These are phyloP conservation scores for Callosobruchus maculatus DNA, from an alignment of 2,888 invertebrate species.

Conservation along the genomic window DNA sequence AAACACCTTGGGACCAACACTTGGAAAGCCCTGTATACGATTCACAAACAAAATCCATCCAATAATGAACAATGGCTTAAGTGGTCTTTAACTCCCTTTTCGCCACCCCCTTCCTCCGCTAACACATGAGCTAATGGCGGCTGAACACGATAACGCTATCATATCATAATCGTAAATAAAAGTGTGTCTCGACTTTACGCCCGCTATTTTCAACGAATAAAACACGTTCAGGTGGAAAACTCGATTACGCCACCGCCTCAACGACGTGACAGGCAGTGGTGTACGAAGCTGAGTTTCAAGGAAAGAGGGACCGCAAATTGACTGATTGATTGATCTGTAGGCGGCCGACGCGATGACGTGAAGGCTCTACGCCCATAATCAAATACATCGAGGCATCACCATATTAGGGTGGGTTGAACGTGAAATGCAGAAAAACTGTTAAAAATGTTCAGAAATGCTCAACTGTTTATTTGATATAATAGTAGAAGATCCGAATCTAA, in stretches of 20 bases:
- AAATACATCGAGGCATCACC: too few species aligned
- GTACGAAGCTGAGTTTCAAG: background rate
- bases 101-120: background rate
- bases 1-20: too few species aligned
- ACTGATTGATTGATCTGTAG: too few species aligned
- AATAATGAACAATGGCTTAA: background rate
- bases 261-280: background rate
- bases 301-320: background rate
- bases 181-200: background rate
- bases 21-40: background rate
- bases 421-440: too few species aligned
- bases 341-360: too few species aligned
- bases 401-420: too few species aligned
- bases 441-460: too few species aligned
- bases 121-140: background rate
- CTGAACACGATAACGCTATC: conserved; percentile 5
- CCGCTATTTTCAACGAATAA: background rate
- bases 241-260: background rate
- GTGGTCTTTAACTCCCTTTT: background rate
- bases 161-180: conserved; percentile 6
- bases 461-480: too few species aligned
- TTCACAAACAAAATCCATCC: background rate
- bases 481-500: too few species aligned
- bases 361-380: too few species aligned
- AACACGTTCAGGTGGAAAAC: background rate